Base-by-base conservation (phyloP, 1,140 invertebrate species). In the Lasaia peninsularis region DNA sequence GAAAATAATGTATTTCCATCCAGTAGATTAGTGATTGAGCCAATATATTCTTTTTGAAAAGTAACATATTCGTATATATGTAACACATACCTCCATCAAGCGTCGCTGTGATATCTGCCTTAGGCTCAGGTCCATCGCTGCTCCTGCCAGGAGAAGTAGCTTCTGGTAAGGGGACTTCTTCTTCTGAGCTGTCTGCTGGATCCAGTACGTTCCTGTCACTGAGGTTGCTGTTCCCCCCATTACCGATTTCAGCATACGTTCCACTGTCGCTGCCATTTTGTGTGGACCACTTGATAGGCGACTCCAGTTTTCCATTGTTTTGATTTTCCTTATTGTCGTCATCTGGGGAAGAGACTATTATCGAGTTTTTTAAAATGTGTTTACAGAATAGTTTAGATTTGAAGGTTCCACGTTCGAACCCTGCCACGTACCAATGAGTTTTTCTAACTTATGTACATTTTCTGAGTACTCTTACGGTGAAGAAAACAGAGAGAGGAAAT, bases 291-390 rank as follows among this genome's bases (percentile, higher is more conserved):
- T 80, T 83, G 9, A 88, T 68, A 0, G 82, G 85, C 2, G 85
- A 88, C 12, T 88, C 85, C 1, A 88, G 55, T 68, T 88, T 88
- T 9, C 85, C 82, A 58, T 88, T 86, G 8, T 81, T 78, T 63
- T 88, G 85, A 48, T 88, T 88, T 60, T 88, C 85, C 71, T 86
- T 88, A 71, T 88, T 88, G 72, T 88, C 85, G 58, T 88, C 85
- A 62, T 88, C 85, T 74, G 69, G 55, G 48, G 60, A 67, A 67
- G 67, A 70, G 14, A 64, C 67, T 70, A 35, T 53, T 31, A 48
- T 55, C 21, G n/a, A 34, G 33, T n/a, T 34, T 34, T 34, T 34
- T n/a, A n/a, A n/a, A n/a, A n/a, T n/a, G n/a, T n/a, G n/a, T n/a
- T n/a, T n/a, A n/a, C n/a, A n/a, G n/a, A n/a, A n/a, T n/a, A n/a